Base-by-base conservation (phyloP, 1,140 invertebrate species). In the Drosophila parvula region DNA sequence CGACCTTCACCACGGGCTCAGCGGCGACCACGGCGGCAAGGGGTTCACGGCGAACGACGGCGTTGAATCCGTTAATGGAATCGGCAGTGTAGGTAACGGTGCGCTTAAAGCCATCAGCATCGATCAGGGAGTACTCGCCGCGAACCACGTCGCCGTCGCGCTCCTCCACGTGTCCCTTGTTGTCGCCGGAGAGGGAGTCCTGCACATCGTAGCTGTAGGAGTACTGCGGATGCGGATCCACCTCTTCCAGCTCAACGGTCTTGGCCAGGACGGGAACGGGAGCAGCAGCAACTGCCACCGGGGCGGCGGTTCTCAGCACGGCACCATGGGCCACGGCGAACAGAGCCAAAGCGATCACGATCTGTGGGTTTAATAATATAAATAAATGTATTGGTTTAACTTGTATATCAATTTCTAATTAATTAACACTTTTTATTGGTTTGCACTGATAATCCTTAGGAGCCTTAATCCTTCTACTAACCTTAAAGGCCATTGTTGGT, bases 121-220 rank as follows among this genome's bases (percentile, higher is more conserved):
- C 92, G 55, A 92, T 74, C 45, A 88, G 75, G 50, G 92, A 75
- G 80, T 82, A 77, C 65, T 78, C 74, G 27, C 76, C 90, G 44
- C 91, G 92, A n/a, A 94, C 94, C 4, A 93, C 81, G 67, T 94
- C 94, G 16, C 94, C 94, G 28, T 93, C 92, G 16, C 94, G 91
- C 62, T 91, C 93, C 92, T 94, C 94, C 79, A 93, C 91, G 64
- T 94, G 93, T 16, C 91, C 91, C 91, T 94, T 94, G 78, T 92
- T 91, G 80, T 94, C 94, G 27, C 94, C 93, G 38, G 93, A 94
- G 68, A 92, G 84, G 0, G 92, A 80, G 81, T 94, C 94, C 79
- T 93, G 91, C 9, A 94, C 90, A 48, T 92, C 91, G 65, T 93
- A 93, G 41, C 85, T 92, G 81, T 90, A 93, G 14, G 79, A 79